Base-by-base conservation (phyloP, 1,140 invertebrate genomes). In the Hylaeus volcanicus region DNA sequence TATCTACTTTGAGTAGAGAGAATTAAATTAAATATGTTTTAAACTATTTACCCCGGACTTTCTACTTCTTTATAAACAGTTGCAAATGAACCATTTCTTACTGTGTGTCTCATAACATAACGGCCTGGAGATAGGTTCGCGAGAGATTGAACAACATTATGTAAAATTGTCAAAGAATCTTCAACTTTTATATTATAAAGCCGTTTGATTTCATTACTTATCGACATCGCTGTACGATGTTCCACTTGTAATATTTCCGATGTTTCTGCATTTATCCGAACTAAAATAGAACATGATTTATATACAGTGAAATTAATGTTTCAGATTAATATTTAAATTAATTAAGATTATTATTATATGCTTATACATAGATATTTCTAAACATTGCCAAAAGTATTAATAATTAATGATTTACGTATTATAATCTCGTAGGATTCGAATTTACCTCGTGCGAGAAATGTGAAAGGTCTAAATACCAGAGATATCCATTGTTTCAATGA, bases 371-470 rank as follows among this genome's bases (percentile, higher is more conserved):
- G 5, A 58, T 74, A 55, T 12, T 14, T 74, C 9, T 39, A 63
- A 1, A 51, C n/a, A 11, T 2, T 1, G 41, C 41, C 14, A 71
- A 56, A 66, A 78, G 65, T 55, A 37, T 43, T 71, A n/a, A 15
- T 11, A 65, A 51, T 41, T 53, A 48, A 12, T 63, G 41, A 37
- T 63, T 37, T 41, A 48, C 51, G 72, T 11, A 55, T 48, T 5
- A 45, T 48, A 60, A 48, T 41, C 5, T 55, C 14, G 14, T 45
- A 37, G 1, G 8, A 3, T 26, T 55, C 39, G 64, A 76, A 65
- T 55, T 79, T 90, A 94, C 94, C 90, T 93, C 94, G 88, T 69
- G 92, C 86, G 78, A 94, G 86, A 73, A 83, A 88, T 11, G 93
- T 91, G 51, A 90, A 81, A 2, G 94, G 94, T 69, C 89, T 89